Evolutionary conservation across 2,797 vertebrate species (phyloP).

Genomic region (Coluber constrictor): DNA sequence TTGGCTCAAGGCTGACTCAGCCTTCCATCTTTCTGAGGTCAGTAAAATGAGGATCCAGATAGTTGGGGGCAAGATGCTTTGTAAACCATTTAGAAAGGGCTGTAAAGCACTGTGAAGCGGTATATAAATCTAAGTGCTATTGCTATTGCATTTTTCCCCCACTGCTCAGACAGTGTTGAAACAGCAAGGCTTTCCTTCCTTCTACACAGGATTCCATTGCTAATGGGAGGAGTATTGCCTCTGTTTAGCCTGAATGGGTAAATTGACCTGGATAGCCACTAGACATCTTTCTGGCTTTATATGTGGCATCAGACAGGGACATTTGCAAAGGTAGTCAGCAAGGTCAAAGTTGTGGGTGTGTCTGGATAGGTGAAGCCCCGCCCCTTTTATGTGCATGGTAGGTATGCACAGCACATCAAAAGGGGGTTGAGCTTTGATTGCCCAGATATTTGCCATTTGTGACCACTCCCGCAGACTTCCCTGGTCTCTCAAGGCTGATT

Average conservation of each 20-base stretch:
- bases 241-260: neutral
- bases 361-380: neutral
- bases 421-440: neutral
- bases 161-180: neutral
- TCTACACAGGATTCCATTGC: neutral
- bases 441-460: neutral
- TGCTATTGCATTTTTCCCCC: neutral
- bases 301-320: neutral
- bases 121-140: no score
- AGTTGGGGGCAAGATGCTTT: no score
- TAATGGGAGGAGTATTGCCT: neutral
- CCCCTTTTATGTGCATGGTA: neutral
- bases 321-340: neutral
- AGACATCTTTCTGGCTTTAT: neutral
- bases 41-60: no score
- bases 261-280: neutral
- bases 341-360: neutral
- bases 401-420: neutral
- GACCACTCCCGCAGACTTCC: neutral
- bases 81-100: no score
- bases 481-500: neutral
- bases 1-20: no score
- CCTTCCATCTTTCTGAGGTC: no score
- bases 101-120: no score
- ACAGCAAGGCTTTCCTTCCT: neutral